phyloP scores from a whole-genome alignment of 2,888 invertebrate genomes.

The Ischnus inquisitorius region DNA sequence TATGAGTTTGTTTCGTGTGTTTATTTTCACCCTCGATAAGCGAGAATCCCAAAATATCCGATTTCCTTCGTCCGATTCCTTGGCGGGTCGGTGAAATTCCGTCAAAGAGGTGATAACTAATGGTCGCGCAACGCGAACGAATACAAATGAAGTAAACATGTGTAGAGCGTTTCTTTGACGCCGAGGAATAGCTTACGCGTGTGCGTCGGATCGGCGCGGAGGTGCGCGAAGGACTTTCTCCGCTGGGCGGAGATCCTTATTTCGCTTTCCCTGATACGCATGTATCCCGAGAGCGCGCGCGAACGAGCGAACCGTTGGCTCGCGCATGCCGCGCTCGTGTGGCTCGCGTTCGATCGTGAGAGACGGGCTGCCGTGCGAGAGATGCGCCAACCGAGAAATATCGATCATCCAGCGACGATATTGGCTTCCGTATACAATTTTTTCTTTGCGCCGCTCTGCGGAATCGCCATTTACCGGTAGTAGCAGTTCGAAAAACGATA shows the following conservation, averaged over 20 bases:
- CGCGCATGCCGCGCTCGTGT: conserved; percentile 38
- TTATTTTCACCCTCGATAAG: too few relatives aligned
- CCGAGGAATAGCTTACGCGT: conserved; percentile 32
- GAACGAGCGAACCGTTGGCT: conserved; percentile 20
- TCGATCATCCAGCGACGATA: conserved; percentile 25
- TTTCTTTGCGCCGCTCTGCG: background rate
- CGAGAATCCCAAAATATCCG: background rate
- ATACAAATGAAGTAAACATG: conserved; percentile 64
- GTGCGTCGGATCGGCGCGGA: conserved; percentile 48
- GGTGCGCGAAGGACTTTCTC: conserved; percentile 80
- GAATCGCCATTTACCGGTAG: background rate
- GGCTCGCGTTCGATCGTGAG: conserved; percentile 51
- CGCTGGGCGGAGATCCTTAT: conserved; percentile 76
- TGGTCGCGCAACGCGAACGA: conserved; percentile 54
- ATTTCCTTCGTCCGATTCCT: conserved; percentile 33
- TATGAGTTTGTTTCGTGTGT: too few relatives aligned
- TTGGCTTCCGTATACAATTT: background rate
- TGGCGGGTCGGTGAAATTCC: conserved; percentile 47
- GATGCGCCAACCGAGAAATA: conserved; percentile 27
- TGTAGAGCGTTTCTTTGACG: background rate
- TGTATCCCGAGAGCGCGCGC: conserved; percentile 49
- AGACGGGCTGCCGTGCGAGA: conserved; percentile 7
- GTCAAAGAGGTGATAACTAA: conserved; percentile 54
- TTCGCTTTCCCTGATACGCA: conserved; percentile 80
- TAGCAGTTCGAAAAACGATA: background rate